These are phyloP conservation scores for Poecilia gillii DNA, from an alignment of 2,797 vertebrate species.

Conservation along the genomic window DNA sequence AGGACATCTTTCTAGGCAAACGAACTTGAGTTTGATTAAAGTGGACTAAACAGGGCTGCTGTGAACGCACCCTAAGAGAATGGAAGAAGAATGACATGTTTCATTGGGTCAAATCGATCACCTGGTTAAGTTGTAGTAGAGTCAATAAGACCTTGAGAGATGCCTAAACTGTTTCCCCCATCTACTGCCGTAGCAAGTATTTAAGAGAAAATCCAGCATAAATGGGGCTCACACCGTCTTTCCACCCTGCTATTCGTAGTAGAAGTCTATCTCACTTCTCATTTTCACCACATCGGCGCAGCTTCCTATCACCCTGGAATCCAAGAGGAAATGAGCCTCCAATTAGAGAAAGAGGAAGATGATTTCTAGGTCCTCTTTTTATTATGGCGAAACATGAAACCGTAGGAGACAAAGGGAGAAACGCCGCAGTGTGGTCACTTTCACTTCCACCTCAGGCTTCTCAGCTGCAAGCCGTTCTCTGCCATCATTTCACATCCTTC, in stretches of 20 bases:
- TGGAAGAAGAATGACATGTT: conserved; percentile 27
- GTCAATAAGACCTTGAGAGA: conserved; percentile 25
- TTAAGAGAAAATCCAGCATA: conserved; percentile 26
- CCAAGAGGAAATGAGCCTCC: conserved; percentile 59
- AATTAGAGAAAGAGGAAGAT: conserved; percentile 62
- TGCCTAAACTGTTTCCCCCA: conserved; percentile 49
- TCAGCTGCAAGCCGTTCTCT: conserved; percentile 18
- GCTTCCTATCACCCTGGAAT: conserved; percentile 17
- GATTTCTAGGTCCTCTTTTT: conserved; percentile 61
- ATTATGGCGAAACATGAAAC: conserved; percentile 37
- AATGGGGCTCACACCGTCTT: conserved; percentile 28
- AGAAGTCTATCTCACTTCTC: conserved; percentile 37
- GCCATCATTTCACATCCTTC: conserved; percentile 46
- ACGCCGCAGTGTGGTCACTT: conserved; percentile 39
- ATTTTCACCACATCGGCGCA: conserved; percentile 7
- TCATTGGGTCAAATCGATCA: conserved; percentile 8
- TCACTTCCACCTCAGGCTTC: conserved; percentile 64
- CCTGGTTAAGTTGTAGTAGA: neutral
- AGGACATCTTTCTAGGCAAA: no score
- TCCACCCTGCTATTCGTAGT: neutral
- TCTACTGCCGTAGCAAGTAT: conserved; percentile 36
- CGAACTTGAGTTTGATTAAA: no score
- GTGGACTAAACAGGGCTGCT: no score
- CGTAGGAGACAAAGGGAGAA: neutral
- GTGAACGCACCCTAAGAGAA: neutral